Evolutionary conservation across 2,113 vertebrate genomes (phyloP), one percentile per base, ranked within the genome.

Genomic region (Dunckerocampus dactyliophorus): DNA sequence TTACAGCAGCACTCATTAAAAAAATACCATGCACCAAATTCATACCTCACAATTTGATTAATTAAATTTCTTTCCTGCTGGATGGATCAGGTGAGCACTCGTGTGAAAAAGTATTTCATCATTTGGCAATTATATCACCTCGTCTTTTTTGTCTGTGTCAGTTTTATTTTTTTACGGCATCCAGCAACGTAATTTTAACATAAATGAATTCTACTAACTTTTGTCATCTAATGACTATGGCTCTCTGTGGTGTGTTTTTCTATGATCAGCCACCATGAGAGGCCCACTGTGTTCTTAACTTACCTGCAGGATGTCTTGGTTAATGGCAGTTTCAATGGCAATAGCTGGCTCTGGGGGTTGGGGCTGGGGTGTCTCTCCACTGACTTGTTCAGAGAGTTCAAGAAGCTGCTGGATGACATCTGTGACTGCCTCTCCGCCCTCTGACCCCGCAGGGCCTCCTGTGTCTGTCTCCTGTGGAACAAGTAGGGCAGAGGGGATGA

Each of bases 381-480:
- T 90, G 75, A 94, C 92, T 9, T 95, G 96, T 77, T 98, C 96
- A 0, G 96, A 96, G 48, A 99, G 89, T 76, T 95, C 96, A 39
- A 99, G 87, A 47, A 99, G 93, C 76, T 99, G 97, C 84, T 99
- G 95, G 74, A 99, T 99, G 66, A 99, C 97, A 47, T 99, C 96
- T 0, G 93, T 95, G 74, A 97, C 95, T 13, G 91, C 93, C 76
- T 96, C 94, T 0, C 92, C 84, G 8, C 82, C 91, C 69, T 94
- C 95, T 31, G 90, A 88, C 17, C 83, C 82, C 9, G 85, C 63
- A 28, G 78, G 86, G 42, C 75, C 82, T 14, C 80, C 19, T 9
- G 69, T 62, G 55, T 79, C 86, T 1, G 78, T 71, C 47, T 91
- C 90, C 89, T 91, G 8, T 17, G 31, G 56, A 48, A 56, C 51